Evolutionary conservation across 2,113 vertebrate genomes (phyloP).

Genomic region (Siniperca knerii): DNA sequence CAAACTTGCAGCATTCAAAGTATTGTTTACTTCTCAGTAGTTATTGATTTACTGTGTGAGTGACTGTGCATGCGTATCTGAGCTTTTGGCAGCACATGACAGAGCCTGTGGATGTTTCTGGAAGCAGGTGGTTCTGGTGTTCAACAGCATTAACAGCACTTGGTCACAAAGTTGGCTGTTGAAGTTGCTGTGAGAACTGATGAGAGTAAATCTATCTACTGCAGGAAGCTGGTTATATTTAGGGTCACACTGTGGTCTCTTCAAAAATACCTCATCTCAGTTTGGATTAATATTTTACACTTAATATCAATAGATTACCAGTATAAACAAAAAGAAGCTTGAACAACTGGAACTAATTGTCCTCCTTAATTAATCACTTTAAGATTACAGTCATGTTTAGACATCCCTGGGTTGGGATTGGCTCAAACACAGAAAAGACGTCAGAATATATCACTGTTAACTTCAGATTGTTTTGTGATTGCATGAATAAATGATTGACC

Average conservation of each 20-base stretch:
- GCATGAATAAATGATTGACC: not conserved
- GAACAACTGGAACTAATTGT: not conserved
- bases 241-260: not conserved
- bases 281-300: not conserved
- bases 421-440: not conserved
- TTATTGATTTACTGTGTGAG: not conserved
- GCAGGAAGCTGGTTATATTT: not conserved
- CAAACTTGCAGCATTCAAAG: not conserved
- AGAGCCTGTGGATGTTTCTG: not conserved
- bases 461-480: not conserved
- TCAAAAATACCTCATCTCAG: not conserved
- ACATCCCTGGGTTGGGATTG: not conserved
- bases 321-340: not conserved
- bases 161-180: conserved; percentile 15
- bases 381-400: not conserved
- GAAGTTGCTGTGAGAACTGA: not conserved
- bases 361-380: not conserved
- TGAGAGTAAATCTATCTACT: not conserved
- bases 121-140: not conserved
- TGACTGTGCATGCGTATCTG: not conserved
- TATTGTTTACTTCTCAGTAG: not conserved
- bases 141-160: not conserved
- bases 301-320: not conserved
- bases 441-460: not conserved
- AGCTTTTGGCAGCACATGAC: conserved; percentile 8